Percentiles rank a stretch among this genome's conserved stretches.
These are phyloP conservation scores for Natrix natrix DNA, from an alignment of 2,797 vertebrate genomes.

Conservation along the genomic window DNA sequence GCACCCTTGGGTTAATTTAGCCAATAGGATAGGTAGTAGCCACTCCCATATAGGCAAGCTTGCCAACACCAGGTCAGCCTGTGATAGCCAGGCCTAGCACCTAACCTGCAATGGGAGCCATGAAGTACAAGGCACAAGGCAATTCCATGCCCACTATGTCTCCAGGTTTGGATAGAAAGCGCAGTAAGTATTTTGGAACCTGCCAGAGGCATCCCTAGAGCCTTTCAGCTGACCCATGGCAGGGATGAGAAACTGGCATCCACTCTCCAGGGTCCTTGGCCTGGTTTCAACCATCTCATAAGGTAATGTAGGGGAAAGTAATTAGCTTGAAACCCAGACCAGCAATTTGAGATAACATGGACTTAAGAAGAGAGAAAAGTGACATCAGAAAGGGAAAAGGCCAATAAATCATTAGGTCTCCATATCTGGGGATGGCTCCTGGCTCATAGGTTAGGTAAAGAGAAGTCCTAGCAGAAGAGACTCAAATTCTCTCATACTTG, in stretches of 20 bases:
- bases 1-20: neutral
- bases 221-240: neutral
- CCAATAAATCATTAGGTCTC: neutral
- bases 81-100: neutral
- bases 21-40: neutral
- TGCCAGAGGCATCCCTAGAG: neutral
- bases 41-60: neutral
- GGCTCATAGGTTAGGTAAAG: neutral
- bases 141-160: neutral
- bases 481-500: neutral
- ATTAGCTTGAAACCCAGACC: neutral
- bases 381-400: neutral
- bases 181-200: neutral
- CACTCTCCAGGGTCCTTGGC: neutral
- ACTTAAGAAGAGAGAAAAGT: neutral
- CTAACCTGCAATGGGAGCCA: neutral
- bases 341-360: neutral
- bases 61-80: neutral
- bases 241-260: neutral
- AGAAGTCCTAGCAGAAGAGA: neutral
- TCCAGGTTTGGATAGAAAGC: neutral
- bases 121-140: neutral
- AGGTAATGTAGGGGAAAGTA: neutral
- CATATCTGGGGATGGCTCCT: neutral
- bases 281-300: neutral